Conservation (phyloP, 2,113 vertebrate species). For the Myocastor coypus region DNA sequence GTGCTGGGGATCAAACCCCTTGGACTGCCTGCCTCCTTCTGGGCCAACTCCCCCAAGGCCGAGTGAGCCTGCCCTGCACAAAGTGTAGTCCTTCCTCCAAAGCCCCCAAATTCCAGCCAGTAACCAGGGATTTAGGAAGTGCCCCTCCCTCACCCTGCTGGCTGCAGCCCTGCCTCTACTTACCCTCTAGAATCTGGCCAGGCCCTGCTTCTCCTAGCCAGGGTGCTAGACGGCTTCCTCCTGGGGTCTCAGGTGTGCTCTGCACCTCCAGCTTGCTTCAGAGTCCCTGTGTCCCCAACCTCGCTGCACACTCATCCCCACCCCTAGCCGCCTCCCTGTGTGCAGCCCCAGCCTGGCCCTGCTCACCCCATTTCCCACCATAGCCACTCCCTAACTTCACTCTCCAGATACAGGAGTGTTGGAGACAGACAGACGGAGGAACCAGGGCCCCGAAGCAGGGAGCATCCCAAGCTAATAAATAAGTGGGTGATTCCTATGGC, state of each 20-base stretch:
- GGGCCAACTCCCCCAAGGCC: neutral
- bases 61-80: rapidly evolving
- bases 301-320: neutral
- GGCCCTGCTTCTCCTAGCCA: neutral
- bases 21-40: neutral
- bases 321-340: neutral
- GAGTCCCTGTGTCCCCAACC: neutral
- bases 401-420: rapidly evolving
- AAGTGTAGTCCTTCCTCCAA: neutral
- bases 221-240: neutral
- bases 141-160: neutral
- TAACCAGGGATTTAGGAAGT: rapidly evolving
- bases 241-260: neutral
- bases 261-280: neutral
- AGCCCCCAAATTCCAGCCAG: neutral
- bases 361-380: neutral
- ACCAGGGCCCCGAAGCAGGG: neutral
- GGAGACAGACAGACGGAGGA: rapidly evolving
- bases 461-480: neutral
- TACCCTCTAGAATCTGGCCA: neutral
- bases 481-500: neutral
- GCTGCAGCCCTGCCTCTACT: neutral
- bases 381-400: rapidly evolving
- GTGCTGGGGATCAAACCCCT: too few species aligned
- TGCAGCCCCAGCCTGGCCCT: neutral